Evolutionary conservation across 2,113 vertebrate species (phyloP).

Genomic region (Eretmochelys imbricata): DNA sequence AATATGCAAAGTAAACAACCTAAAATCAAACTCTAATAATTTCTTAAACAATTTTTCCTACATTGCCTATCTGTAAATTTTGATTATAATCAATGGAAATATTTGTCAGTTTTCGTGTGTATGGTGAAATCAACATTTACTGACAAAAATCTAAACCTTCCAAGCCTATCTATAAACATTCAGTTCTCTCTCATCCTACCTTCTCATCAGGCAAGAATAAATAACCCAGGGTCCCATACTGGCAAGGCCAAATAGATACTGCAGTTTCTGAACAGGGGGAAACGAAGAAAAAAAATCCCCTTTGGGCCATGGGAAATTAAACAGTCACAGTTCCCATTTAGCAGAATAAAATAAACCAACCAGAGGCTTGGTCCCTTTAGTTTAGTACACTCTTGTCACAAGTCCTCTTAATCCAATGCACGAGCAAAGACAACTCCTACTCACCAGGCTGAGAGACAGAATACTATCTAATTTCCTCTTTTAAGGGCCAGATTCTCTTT

Average conservation of each 20-base stretch:
- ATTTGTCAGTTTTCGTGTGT: no score
- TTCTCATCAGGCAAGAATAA: not conserved
- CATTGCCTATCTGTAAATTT: not conserved
- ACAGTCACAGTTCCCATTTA: not conserved
- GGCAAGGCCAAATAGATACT: not conserved
- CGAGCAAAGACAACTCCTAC: not conserved
- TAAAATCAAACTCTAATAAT: not conserved
- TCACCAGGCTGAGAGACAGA: not conserved
- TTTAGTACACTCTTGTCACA: not conserved
- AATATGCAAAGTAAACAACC: not conserved
- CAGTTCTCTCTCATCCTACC: not conserved
- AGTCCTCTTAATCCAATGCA: not conserved
- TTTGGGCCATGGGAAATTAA: rapidly evolving
- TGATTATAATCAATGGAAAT: no score
- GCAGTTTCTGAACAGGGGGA: not conserved
- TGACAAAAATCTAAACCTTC: not conserved
- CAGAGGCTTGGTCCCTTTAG: not conserved
- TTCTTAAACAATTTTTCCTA: not conserved
- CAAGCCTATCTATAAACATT: not conserved
- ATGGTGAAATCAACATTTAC: no score
- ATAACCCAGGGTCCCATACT: not conserved
- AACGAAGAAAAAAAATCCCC: not conserved
- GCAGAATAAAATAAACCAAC: rapidly evolving
- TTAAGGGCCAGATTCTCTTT: not conserved
- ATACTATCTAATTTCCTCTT: not conserved